Evolutionary conservation across 2,797 vertebrate genomes (phyloP).

Genomic region (Geotrypetes seraphini): DNA sequence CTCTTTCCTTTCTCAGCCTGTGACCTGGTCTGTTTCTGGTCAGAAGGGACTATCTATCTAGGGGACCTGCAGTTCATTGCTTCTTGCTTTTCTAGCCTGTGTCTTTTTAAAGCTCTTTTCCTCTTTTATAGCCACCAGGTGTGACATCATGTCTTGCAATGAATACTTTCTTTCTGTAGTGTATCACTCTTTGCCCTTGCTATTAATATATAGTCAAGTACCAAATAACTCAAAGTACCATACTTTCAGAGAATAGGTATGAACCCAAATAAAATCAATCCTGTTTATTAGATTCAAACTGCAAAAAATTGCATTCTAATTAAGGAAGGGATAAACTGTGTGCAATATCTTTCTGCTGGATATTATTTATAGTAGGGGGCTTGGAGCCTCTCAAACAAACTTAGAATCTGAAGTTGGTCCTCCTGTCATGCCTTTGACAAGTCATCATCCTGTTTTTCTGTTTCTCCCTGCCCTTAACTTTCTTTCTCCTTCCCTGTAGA

Average conservation of each 20-base stretch:
- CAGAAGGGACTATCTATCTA: constrained; percentile 7
- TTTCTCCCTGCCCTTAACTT: constrained; percentile 30
- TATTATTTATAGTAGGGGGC: constrained; percentile 37
- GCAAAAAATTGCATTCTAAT: too few relatives aligned
- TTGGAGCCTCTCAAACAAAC: too few relatives aligned
- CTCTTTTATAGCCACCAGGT: constrained; percentile 12
- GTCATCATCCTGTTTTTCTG: constrained; percentile 27
- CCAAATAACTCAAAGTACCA: background rate
- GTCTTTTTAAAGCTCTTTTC: constrained; percentile 18
- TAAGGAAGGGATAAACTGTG: too few relatives aligned
- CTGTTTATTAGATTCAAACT: too few relatives aligned
- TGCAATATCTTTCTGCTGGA: too few relatives aligned
- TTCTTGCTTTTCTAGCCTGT: constrained; percentile 15
- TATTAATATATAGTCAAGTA: constrained; percentile 24
- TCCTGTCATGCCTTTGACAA: constrained; percentile 10
- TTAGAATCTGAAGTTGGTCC: too few relatives aligned
- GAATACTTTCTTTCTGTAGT: constrained; percentile 8
- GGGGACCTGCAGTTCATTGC: constrained; percentile 10
- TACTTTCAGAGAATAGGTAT: background rate
- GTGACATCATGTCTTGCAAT: constrained; percentile 21
- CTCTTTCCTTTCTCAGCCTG: constrained; percentile 21
- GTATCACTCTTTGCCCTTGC: constrained; percentile 12
- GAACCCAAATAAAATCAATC: too few relatives aligned
- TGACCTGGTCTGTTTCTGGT: background rate
- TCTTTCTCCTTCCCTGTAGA: constrained; percentile 54